A percentile compares a stretch with the other conserved stretches of the same genome.
These are phyloP conservation scores for Hippoglossus stenolepis DNA, from an alignment of 2,113 vertebrate species.

Conservation along the genomic window DNA sequence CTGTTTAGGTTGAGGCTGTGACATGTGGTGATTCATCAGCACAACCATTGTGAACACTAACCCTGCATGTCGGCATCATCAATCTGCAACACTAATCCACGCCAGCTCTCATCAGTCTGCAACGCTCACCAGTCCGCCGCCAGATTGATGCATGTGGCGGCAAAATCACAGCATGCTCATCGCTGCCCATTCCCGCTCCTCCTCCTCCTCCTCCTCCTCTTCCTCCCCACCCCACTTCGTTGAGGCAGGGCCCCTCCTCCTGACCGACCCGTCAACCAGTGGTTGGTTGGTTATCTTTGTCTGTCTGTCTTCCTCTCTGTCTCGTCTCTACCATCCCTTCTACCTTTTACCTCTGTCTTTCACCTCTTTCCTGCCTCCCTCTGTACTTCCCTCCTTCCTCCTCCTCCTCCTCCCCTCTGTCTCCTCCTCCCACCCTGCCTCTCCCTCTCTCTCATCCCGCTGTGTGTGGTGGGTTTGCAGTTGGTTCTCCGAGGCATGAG, in stretches of 20 bases:
- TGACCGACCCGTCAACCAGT: slow-evolving; percentile 35
- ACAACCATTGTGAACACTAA: slow-evolving; percentile 48
- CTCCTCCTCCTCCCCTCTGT: slow-evolving; percentile 38
- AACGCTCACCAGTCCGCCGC: slow-evolving; percentile 27
- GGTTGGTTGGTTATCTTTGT: slow-evolving; percentile 53
- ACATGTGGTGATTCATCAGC: slow-evolving; percentile 44
- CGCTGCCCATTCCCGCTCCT: slow-evolving; percentile 43
- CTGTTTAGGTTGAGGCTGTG: slow-evolving; percentile 51
- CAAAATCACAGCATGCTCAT: slow-evolving; percentile 53
- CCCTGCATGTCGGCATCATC: slow-evolving; percentile 54
- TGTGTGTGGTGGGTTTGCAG: slow-evolving; percentile 98
- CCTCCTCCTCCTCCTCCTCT: slow-evolving; percentile 33
- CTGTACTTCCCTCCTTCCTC: slow-evolving; percentile 22
- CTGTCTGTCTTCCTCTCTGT: slow-evolving; percentile 18
- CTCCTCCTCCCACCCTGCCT: slow-evolving; percentile 49
- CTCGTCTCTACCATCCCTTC: slow-evolving; percentile 17
- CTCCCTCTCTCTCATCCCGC: slow-evolving; percentile 81
- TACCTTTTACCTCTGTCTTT: slow-evolving; percentile 29
- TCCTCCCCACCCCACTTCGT: slow-evolving; percentile 38
- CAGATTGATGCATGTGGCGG: slow-evolving; percentile 36
- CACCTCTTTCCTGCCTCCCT: slow-evolving; percentile 7
- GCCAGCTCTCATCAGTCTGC: slow-evolving; percentile 57
- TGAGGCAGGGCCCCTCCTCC: slow-evolving; percentile 59
- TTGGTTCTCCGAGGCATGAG: slow-evolving; percentile 99
- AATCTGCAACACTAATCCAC: slow-evolving; percentile 49